These are phyloP conservation scores for Silvanus unidentatus DNA, from an alignment of 2,888 invertebrate species.

Conservation along the genomic window DNA sequence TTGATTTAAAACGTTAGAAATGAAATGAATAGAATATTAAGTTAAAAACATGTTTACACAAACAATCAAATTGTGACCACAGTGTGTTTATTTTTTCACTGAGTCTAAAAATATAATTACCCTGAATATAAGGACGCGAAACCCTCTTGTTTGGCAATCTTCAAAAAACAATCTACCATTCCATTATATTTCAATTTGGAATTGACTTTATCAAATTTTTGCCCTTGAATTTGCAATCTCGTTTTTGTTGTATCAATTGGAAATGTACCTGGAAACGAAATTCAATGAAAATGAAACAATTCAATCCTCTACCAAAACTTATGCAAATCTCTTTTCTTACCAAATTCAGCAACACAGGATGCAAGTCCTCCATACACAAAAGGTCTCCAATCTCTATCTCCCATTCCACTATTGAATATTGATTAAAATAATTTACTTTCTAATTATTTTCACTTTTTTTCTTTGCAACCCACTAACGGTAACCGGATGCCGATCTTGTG, in stretches of 20 bases:
- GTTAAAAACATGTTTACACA: not conserved
- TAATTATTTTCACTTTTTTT: not conserved
- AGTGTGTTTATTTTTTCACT: not conserved
- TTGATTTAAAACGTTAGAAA: not conserved
- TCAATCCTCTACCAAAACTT: not conserved
- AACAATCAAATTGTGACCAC: not conserved
- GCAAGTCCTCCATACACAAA: constrained; percentile 92
- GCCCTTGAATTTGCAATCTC: constrained; percentile 89
- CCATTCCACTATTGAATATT: constrained; percentile 54
- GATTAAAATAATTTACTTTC: constrained; percentile 8
- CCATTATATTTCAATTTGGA: constrained; percentile 76
- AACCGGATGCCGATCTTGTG: not conserved
- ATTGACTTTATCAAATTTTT: constrained; percentile 70
- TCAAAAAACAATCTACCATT: constrained; percentile 85
- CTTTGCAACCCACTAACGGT: too few relatives aligned
- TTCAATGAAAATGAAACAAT: constrained; percentile 1
- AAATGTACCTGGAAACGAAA: constrained; percentile 78
- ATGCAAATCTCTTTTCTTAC: constrained; percentile 50
- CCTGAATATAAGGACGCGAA: constrained; percentile 79
- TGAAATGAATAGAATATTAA: not conserved
- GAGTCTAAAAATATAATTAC: constrained; percentile 46
- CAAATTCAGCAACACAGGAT: constrained; percentile 89
- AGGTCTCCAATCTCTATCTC: constrained; percentile 82
- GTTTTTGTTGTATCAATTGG: constrained; percentile 96
- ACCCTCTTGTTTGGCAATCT: constrained; percentile 84